Base-by-base conservation (phyloP, 2,888 invertebrate species). In the Artemia sinica region DNA sequence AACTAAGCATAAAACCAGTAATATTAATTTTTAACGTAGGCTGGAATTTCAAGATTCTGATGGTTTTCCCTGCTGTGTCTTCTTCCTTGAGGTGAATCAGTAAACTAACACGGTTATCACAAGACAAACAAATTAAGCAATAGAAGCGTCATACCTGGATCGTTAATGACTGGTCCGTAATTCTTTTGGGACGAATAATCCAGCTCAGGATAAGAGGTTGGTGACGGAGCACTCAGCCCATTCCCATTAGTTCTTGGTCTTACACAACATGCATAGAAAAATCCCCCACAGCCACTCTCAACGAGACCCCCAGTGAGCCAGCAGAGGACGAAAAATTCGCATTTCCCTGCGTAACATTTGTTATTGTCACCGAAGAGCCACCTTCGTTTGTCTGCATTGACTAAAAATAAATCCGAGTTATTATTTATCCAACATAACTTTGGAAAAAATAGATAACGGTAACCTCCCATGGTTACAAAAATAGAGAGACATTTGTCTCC, bases 241-340 rank as follows among this genome's bases (percentile, higher is more conserved):
- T 72, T 82, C 81, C 75, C 86, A 84, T 75, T 82, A 84, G 72
- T 71, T 50, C 74, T 73, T 68, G 73, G 73, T 68, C 88, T 85
- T 77, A 88, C 87, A 79, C 91, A 92, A 83, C 91, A 92, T 73
- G 90, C 90, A 77, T 86, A 87, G 74, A 91, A 82, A 73, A 91
- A 81, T 72, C 86, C 86, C 73, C 82, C 82, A 78, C 91, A 92
- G 72, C 88, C 84, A 73, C 89, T 89, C 75, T 91, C 90, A 76
- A 91, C 81, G 70, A 90, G 82, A 71, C 91, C 91, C 74, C 90
- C 89, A 71, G 87, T 84, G 83, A 91, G 85, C 91, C 91, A 92
- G 80, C 91, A 92, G 79, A 87, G 85, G 76, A 91, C 83, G 82
- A 91, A 91, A 81, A 91, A 91, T 79, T 91, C 91, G 79, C 92